A percentile compares a stretch with the other conserved stretches of the same genome.
Evolutionary conservation across 2,797 vertebrate species (phyloP).

Genomic region (Falco columbarius): DNA sequence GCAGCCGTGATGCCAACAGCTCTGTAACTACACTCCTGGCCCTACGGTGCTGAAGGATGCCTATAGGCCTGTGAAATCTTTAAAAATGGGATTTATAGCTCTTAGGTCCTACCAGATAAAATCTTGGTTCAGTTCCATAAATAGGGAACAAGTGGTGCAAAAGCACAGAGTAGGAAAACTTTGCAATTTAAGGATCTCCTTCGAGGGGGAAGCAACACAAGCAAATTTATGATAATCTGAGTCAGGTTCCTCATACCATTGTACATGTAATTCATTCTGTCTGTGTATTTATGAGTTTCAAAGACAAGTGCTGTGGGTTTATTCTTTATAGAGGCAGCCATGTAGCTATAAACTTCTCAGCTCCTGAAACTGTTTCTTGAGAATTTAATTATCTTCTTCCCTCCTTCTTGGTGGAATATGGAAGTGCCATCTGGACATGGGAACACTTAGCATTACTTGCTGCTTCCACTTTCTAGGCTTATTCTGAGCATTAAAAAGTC

Average conservation of each 20-base stretch:
- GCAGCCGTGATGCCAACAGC: not conserved
- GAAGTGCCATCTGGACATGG: not conserved
- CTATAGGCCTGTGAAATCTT: not conserved
- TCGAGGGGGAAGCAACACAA: not conserved
- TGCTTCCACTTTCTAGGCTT: not conserved
- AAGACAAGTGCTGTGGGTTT: not conserved
- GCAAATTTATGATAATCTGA: not conserved
- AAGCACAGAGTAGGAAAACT: not conserved
- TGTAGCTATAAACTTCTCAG: not conserved
- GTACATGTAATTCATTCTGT: not conserved
- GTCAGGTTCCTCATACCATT: not conserved
- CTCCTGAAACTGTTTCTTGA: not conserved
- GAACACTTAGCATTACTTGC: not conserved
- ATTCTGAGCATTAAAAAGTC: not conserved
- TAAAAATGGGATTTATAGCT: not conserved
- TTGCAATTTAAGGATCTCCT: not conserved
- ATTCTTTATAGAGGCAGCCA: not conserved
- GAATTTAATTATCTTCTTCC: slow-evolving; percentile 7
- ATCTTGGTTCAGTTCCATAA: not conserved
- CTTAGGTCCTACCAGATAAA: not conserved
- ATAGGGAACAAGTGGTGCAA: not conserved
- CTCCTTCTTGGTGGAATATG: not conserved
- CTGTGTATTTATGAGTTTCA: not conserved
- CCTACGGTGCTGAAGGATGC: not conserved
- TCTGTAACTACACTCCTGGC: not conserved